phyloP scores from a whole-genome alignment of 2,113 vertebrate species.

The Amphiprion ocellaris region DNA sequence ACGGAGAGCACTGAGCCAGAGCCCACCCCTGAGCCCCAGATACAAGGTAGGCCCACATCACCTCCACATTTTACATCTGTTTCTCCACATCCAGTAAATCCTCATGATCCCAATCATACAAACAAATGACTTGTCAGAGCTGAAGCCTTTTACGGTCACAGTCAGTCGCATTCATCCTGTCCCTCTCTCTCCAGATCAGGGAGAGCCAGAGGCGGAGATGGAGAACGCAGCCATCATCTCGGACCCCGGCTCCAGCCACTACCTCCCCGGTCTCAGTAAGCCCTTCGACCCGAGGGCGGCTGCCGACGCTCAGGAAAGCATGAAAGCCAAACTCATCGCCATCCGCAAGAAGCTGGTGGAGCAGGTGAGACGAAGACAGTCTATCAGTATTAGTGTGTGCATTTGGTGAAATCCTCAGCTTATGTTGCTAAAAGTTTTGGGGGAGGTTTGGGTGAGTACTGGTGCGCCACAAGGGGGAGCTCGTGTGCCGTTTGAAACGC shows the following conservation, averaged over 20 bases:
- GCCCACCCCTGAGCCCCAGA: slow-evolving; percentile 69
- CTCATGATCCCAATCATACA: background rate
- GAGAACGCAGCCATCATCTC: slow-evolving; percentile 84
- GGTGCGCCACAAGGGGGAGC: slow-evolving; percentile 74
- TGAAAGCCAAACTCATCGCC: slow-evolving; percentile 83
- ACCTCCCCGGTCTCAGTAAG: slow-evolving; percentile 82
- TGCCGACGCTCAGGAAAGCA: slow-evolving; percentile 86
- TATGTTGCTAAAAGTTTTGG: slow-evolving; percentile 70
- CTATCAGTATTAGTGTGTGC: background rate
- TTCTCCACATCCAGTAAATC: slow-evolving; percentile 21
- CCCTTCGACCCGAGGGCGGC: slow-evolving; percentile 85
- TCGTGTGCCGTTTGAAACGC: slow-evolving; percentile 34
- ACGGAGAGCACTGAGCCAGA: slow-evolving; percentile 69
- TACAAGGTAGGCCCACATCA: slow-evolving; percentile 73
- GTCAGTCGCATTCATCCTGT: slow-evolving; percentile 1
- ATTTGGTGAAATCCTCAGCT: slow-evolving; percentile 4
- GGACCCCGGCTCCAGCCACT: slow-evolving; percentile 83
- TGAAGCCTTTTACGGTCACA: background rate
- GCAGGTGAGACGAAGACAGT: slow-evolving; percentile 79
- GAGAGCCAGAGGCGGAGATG: slow-evolving; percentile 75
- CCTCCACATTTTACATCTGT: slow-evolving; percentile 8
- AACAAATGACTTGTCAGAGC: background rate
- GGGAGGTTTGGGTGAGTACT: background rate
- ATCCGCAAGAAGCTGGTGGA: slow-evolving; percentile 86
- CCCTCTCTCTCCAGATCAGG: slow-evolving; percentile 70